Conservation (phyloP, 2,888 invertebrate genomes). For the Hoplodrina blanda region DNA sequence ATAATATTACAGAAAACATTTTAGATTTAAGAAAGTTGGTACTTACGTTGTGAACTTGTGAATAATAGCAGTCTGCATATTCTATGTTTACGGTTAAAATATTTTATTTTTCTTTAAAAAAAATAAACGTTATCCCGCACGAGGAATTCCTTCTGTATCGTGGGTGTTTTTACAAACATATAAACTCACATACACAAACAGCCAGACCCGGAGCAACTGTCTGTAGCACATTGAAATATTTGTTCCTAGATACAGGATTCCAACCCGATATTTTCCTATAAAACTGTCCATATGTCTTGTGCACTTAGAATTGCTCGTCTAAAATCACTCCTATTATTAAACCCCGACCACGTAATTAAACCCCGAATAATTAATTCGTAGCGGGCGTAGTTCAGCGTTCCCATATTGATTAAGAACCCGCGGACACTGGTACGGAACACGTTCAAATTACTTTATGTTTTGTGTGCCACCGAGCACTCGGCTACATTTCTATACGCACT, state of each 20-base stretch:
- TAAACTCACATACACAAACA: too few relatives aligned
- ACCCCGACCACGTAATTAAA: constrained; percentile 38
- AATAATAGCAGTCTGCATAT: too few relatives aligned
- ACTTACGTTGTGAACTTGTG: background rate
- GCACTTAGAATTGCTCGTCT: background rate
- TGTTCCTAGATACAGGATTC: too few relatives aligned
- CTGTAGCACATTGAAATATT: background rate
- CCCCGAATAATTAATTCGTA: constrained; percentile 42
- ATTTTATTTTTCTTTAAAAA: too few relatives aligned
- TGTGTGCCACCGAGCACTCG: constrained; percentile 55
- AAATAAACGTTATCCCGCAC: too few relatives aligned
- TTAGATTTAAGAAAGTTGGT: too few relatives aligned
- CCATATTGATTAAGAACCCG: constrained; percentile 55
- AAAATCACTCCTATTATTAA: background rate
- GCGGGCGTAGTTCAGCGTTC: constrained; percentile 24
- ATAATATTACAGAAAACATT: background rate
- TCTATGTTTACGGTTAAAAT: too few relatives aligned
- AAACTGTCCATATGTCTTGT: background rate
- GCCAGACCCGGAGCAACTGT: background rate
- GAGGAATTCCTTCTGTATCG: too few relatives aligned
- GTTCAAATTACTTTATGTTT: constrained; percentile 68
- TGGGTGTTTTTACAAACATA: too few relatives aligned
- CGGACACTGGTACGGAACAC: constrained; percentile 47
- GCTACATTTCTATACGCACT: constrained; percentile 61
- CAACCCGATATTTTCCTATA: background rate